Evolutionary conservation across 92 coral and sea anemone species (phyloP).

Genomic region (Epizoanthus illoricatus): DNA sequence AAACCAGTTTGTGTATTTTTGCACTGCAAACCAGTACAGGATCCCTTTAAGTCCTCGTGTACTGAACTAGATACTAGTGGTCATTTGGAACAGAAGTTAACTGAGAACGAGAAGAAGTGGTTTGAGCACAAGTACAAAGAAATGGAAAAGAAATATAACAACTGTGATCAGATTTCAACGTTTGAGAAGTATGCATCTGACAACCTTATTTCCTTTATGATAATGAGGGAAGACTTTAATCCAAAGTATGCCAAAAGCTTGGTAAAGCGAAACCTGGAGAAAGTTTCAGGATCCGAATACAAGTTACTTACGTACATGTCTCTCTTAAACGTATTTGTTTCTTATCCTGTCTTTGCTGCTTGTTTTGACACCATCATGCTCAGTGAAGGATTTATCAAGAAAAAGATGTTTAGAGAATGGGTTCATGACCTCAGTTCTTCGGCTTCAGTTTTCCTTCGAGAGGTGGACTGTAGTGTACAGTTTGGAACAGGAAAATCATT

Average conservation of each 20-base stretch:
- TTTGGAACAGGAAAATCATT: constrained; percentile 45
- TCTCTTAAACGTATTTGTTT: background rate
- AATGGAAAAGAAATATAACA: background rate
- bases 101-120: constrained; percentile 21
- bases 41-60: background rate
- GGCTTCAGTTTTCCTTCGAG: constrained; percentile 42
- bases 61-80: background rate
- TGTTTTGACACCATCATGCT: constrained; percentile 17
- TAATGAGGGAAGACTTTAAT: constrained; percentile 46
- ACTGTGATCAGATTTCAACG: background rate
- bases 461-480: constrained; percentile 29
- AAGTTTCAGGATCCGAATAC: background rate
- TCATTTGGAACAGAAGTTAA: background rate
- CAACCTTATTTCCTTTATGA: background rate
- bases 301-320: background rate
- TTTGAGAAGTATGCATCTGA: too few relatives aligned
- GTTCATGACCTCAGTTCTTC: constrained; percentile 41
- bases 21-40: constrained; percentile 35
- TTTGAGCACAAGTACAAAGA: constrained; percentile 37
- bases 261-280: constrained; percentile 28
- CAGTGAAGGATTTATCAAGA: constrained; percentile 15
- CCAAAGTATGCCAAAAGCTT: constrained; percentile 11
- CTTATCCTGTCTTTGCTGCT: constrained; percentile 5
- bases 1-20: constrained; percentile 44
- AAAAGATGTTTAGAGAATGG: constrained; percentile 43